Percentiles rank a stretch among this genome's conserved stretches.
These are phyloP conservation scores for Callinectes sapidus DNA, from an alignment of 2,888 invertebrate genomes.

Conservation along the genomic window DNA sequence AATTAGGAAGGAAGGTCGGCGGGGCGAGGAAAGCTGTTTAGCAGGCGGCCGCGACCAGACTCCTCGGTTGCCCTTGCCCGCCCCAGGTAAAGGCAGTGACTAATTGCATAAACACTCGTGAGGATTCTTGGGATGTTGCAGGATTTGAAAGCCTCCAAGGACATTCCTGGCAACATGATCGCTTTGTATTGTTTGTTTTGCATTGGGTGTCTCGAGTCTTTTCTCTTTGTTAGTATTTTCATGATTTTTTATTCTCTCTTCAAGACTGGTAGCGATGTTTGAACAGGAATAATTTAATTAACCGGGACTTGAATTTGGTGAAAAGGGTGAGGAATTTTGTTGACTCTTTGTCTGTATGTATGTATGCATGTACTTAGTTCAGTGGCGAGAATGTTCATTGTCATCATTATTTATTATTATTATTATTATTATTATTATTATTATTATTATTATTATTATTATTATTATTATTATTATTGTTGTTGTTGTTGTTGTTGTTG, in stretches of 20 bases:
- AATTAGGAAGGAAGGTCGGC: constrained; percentile 4
- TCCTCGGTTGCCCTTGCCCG: background rate
- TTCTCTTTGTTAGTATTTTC: background rate
- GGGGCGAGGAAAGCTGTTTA: background rate
- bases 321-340: too few relatives aligned
- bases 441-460: background rate
- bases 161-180: constrained; percentile 2
- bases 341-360: too few relatives aligned
- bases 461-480: background rate
- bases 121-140: background rate
- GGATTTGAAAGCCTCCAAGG: background rate
- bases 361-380: too few relatives aligned
- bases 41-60: background rate
- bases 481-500: too few relatives aligned
- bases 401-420: too few relatives aligned
- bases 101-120: constrained; percentile 21
- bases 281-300: background rate
- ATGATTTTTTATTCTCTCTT: background rate
- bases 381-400: too few relatives aligned
- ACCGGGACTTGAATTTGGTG: background rate
- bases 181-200: background rate
- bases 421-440: background rate
- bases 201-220: background rate
- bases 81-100: constrained; percentile 4
- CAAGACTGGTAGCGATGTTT: background rate